A percentile compares a stretch with the other conserved stretches of the same genome.
Evolutionary conservation across 2,888 invertebrate species (phyloP).

Genomic region (Incurvaria masculella): DNA sequence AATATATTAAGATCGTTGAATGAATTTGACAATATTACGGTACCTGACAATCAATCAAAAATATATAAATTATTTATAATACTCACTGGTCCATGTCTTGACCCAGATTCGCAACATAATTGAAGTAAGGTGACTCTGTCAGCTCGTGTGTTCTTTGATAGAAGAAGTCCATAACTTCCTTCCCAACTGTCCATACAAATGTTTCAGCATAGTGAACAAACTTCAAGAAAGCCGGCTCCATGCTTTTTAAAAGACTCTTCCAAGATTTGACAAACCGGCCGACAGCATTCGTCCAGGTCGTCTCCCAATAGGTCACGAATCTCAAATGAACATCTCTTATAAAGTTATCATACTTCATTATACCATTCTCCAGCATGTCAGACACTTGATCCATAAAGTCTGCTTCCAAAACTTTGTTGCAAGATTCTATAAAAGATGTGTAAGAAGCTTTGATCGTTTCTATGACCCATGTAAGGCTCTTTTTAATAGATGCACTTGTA

Average conservation of each 20-base stretch:
- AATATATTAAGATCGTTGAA: too few relatives aligned
- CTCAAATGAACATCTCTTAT: constrained; percentile 73
- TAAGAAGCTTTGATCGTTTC: constrained; percentile 70
- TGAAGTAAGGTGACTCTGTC: constrained; percentile 77
- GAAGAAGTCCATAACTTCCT: constrained; percentile 74
- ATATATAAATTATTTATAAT: too few relatives aligned
- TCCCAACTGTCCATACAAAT: constrained; percentile 69
- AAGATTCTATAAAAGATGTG: constrained; percentile 64
- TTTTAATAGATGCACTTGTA: constrained; percentile 73
- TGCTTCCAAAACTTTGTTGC: constrained; percentile 68
- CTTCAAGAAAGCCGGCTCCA: constrained; percentile 77
- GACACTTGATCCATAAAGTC: constrained; percentile 73
- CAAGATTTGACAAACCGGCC: constrained; percentile 65
- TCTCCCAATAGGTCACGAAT: constrained; percentile 63
- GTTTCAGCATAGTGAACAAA: constrained; percentile 73
- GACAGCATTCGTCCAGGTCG: constrained; percentile 68
- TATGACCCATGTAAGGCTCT: constrained; percentile 71
- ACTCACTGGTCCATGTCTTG: constrained; percentile 68
- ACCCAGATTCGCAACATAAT: constrained; percentile 74
- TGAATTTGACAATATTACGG: too few relatives aligned
- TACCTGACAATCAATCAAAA: too few relatives aligned
- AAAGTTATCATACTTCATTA: constrained; percentile 75
- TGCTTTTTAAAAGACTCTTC: constrained; percentile 66
- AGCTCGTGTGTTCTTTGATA: constrained; percentile 77
- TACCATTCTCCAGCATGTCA: constrained; percentile 62